A percentile compares a stretch with the other conserved stretches of the same genome.
phyloP scores from a whole-genome alignment of 2,797 vertebrate species.

The Anguilla megastoma region DNA sequence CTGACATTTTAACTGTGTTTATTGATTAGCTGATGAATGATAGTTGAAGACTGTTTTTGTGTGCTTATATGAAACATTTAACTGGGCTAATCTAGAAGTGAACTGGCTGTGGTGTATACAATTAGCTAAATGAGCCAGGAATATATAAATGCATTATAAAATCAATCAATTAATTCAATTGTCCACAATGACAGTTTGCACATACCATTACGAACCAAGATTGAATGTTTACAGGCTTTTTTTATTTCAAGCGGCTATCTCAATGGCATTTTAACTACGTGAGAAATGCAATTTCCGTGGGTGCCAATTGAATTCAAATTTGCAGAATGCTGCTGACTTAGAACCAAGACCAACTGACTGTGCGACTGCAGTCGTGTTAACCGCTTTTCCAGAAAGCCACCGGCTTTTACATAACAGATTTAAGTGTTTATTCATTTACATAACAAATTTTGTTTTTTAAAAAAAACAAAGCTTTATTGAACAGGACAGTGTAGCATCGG shows the following conservation, averaged over 20 bases:
- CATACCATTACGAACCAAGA: neutral
- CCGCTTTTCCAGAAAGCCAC: neutral
- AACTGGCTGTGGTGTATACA: neutral
- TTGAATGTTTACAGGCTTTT: neutral
- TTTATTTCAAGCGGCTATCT: neutral
- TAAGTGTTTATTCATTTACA: no score
- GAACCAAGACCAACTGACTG: constrained; percentile 9
- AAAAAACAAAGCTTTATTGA: no score
- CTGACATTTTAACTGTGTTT: no score
- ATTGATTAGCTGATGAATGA: no score
- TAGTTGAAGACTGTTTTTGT: no score
- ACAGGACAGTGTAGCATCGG: no score
- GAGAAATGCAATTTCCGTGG: neutral
- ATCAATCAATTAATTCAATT: neutral
- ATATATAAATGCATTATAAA: neutral
- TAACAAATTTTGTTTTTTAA: no score
- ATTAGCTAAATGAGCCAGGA: neutral
- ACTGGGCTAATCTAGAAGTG: neutral
- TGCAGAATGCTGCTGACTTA: neutral
- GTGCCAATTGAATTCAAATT: neutral
- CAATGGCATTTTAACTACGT: neutral
- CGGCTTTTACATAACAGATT: no score
- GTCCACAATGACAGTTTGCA: neutral
- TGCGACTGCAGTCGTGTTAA: constrained; percentile 25
- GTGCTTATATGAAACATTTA: no score